Evolutionary conservation across 37 sponge, comb jelly and placozoan genomes (phyloP).

Genomic region (Bolinopsis microptera): DNA sequence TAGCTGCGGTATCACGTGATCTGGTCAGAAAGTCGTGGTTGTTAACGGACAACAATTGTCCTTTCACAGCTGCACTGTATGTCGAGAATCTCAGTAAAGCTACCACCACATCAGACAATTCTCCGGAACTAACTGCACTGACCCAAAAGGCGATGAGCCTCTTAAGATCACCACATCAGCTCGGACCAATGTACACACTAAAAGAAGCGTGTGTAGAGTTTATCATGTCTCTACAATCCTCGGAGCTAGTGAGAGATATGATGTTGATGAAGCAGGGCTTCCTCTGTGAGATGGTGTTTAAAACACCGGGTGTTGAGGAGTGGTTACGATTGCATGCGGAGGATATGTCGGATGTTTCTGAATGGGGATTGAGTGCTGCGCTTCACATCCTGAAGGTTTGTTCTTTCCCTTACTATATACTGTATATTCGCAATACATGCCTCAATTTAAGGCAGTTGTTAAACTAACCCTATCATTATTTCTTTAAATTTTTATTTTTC

Average conservation of each 20-base stretch:
- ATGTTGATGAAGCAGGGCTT: neutral
- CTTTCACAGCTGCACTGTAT: neutral
- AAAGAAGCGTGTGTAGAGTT: neutral
- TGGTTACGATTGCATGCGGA: neutral
- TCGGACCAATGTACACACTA: conserved; percentile 4
- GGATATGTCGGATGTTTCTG: neutral
- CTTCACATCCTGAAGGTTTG: neutral
- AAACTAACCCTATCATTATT: no score
- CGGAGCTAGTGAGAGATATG: neutral
- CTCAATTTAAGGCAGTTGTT: no score
- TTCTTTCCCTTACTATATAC: no score
- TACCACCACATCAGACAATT: neutral
- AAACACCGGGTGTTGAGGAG: neutral
- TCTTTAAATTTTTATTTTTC: no score
- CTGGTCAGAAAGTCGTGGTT: neutral
- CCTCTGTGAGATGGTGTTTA: neutral
- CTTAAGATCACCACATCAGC: neutral
- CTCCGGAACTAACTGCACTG: neutral
- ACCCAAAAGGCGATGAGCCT: neutral
- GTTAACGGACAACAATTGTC: conserved; percentile 4
- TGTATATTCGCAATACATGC: no score
- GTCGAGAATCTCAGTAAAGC: neutral
- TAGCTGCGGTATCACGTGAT: neutral
- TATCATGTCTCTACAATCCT: neutral
- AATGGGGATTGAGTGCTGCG: neutral